Base-by-base conservation (phyloP, 2,113 vertebrate species). In the Melanerpes aurifrons region DNA sequence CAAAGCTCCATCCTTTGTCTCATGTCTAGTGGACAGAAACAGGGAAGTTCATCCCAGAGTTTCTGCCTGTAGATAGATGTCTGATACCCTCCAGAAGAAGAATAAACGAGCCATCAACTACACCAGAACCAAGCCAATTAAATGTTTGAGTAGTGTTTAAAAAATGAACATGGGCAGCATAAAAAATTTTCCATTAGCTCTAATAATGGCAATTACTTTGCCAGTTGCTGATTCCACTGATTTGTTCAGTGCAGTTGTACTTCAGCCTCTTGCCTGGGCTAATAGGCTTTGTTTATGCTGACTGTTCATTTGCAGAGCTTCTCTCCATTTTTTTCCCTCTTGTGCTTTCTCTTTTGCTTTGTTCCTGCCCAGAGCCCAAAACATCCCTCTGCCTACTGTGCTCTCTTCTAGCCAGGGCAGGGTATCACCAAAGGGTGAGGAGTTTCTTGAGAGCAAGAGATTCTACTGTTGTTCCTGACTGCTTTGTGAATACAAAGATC, bases 101-200 rank as follows among this genome's bases (percentile, higher is more conserved):
- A 58, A 85, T 37, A 91, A 97, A 97, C 94, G 94, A 97, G 92
- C 97, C 97, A 96, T 97, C 96, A 96, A 90, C 75, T 90, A 68
- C 92, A 96, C n/a, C 81, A 97, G 93, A 97, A 93, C 84, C 9
- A 40, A 97, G 95, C 95, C 97, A 97, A 97, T 97, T 97, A 98
- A 98, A 95, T 82, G 73, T 93, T 92, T 96, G 95, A 96, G 92
- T 95, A 95, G 95, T 92, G 93, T 98, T 97, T 97, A 50, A 13
- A 97, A 96, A 96, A 92, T 8, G 69, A 97, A 89, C 97, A 97
- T 54, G 95, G 97, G 91, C 54, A 3, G 96, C 97, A 97, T 97
- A 96, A 97, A 94, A 97, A 97, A 97, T 97, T 97, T 97, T 96
- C 97, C 97, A 98, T 98, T 97, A 98, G 96, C 96, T 97, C 94